Base-by-base conservation (phyloP, 2,113 vertebrate genomes). In the Albula glossodonta region DNA sequence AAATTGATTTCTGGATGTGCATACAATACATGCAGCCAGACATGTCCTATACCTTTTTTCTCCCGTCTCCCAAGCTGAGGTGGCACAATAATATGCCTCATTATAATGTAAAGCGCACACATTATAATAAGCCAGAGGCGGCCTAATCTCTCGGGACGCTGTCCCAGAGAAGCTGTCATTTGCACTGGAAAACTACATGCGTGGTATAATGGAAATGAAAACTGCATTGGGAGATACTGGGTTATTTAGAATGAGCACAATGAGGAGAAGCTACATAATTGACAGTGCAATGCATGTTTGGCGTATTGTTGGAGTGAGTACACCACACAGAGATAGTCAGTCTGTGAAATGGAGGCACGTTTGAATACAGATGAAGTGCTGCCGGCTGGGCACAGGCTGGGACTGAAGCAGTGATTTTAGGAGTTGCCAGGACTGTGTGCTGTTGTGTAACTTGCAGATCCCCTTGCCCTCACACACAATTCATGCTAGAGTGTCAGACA, bases 91-190 rank as follows among this genome's bases (percentile, higher is more conserved):
- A 78, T 82, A 51, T 83, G 80, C 6, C 80, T 80, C 41, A 63
- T 80, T 85, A 60, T 80, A 52, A 86, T 86, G 48, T 66, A 78
- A 74, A 74, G 51, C 31, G 31, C 80, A 57, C 49, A 22, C 77
- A 17, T 31, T 53, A 51, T 51, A 78, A 48, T 78, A 78, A 86
- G 50, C 25, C 80, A 53, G n/a, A 48, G 85, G 63, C 31, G 25
- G 22, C 66, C 63, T 31, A n/a, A 80, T 57, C 57, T 77, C 31
- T 50, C 31, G 51, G 60, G 49, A 85, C 48, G 66, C 22, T 11
- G 41, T 80, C 53, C 53, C 48, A 52, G 85, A 82, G 66, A 82
- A 52, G 80, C 48, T 50, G 19, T 56, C 31, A n/a, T 51, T 78
- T 51, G 51, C 51, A 41, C n/a, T 15, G 66, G 48, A 84, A 77